A percentile compares a stretch with the other conserved stretches of the same genome.
These are phyloP conservation scores for Nymphicus hollandicus DNA, from an alignment of 2,113 vertebrate genomes.

Conservation along the genomic window DNA sequence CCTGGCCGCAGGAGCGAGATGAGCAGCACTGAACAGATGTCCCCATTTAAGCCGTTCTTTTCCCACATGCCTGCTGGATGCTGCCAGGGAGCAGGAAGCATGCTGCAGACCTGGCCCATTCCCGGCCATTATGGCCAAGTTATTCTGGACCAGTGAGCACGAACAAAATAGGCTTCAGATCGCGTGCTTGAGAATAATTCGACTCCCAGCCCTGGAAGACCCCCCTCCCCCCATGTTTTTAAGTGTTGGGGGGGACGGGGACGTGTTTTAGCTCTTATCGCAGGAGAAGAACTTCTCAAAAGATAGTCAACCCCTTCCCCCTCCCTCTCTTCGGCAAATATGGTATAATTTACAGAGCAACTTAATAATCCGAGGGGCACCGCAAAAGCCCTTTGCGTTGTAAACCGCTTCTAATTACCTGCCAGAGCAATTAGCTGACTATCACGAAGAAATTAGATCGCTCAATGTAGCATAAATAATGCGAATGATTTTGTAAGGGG, in stretches of 20 bases:
- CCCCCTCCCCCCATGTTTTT: constrained; percentile 56
- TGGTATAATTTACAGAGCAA: constrained; percentile 87
- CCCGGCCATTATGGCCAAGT: constrained; percentile 95
- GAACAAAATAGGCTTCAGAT: constrained; percentile 96
- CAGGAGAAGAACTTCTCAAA: constrained; percentile 78
- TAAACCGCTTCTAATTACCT: constrained; percentile 89
- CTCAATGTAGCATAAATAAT: constrained; percentile 91
- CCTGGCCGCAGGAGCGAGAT: constrained; percentile 85
- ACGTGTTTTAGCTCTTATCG: constrained; percentile 64
- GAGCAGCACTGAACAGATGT: constrained; percentile 95
- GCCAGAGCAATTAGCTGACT: constrained; percentile 94
- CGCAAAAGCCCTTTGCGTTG: constrained; percentile 78
- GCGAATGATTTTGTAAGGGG: constrained; percentile 85
- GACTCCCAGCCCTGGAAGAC: constrained; percentile 72
- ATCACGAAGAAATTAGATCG: constrained; percentile 93
- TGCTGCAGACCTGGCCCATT: constrained; percentile 96
- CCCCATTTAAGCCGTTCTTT: constrained; percentile 92
- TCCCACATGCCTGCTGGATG: constrained; percentile 89
- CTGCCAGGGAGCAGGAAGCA: constrained; percentile 92
- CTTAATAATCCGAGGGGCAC: constrained; percentile 84
- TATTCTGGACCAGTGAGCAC: constrained; percentile 97
- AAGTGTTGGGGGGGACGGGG: constrained; percentile 32
- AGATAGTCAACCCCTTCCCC: constrained; percentile 22
- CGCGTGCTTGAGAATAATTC: constrained; percentile 92
- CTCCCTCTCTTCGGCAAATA: constrained; percentile 75